A percentile compares a stretch with the other conserved stretches of the same genome.
Evolutionary conservation across 2,797 vertebrate genomes (phyloP).

Genomic region (Gambelia wislizenii): DNA sequence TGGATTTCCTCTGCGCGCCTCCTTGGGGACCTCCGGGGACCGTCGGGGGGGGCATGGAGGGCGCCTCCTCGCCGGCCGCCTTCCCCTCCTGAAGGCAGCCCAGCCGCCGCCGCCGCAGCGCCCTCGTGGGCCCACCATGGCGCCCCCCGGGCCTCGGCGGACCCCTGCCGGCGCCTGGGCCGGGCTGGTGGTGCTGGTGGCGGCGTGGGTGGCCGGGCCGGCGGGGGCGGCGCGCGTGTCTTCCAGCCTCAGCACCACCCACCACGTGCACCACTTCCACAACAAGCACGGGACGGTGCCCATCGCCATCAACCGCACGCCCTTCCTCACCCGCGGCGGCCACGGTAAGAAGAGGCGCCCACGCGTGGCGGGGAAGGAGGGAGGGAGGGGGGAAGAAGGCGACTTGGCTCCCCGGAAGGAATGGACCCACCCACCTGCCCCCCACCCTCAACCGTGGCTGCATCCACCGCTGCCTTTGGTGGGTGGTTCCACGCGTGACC

Average conservation of each 20-base stretch:
- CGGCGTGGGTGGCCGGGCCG: conserved; percentile 75
- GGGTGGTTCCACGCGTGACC: too few species aligned
- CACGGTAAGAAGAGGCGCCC: conserved; percentile 93
- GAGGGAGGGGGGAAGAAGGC: background rate
- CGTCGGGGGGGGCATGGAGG: conserved; percentile 18
- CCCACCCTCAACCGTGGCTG: too few species aligned
- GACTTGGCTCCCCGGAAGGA: background rate
- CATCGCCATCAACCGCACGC: conserved; percentile 96
- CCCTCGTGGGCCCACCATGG: conserved; percentile 4
- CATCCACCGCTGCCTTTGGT: too few species aligned
- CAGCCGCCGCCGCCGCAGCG: background rate
- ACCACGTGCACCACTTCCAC: conserved; percentile 97
- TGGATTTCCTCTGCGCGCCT: background rate
- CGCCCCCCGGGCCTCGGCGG: conserved; percentile 40
- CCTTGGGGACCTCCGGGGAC: conserved; percentile 19
- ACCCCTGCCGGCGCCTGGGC: conserved; percentile 25
- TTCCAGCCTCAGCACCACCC: conserved; percentile 93
- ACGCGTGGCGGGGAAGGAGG: background rate
- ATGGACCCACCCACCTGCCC: too few species aligned
- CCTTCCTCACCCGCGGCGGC: conserved; percentile 93
- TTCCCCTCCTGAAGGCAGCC: conserved; percentile 63
- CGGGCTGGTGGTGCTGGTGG: conserved; percentile 49
- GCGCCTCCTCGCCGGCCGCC: conserved; percentile 3
- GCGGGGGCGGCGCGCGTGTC: conserved; percentile 91
- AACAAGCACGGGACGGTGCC: conserved; percentile 94